Evolutionary conservation across 2,888 invertebrate species (phyloP), one percentile per base, ranked within the genome.

Genomic region (Oscheius sp.): DNA sequence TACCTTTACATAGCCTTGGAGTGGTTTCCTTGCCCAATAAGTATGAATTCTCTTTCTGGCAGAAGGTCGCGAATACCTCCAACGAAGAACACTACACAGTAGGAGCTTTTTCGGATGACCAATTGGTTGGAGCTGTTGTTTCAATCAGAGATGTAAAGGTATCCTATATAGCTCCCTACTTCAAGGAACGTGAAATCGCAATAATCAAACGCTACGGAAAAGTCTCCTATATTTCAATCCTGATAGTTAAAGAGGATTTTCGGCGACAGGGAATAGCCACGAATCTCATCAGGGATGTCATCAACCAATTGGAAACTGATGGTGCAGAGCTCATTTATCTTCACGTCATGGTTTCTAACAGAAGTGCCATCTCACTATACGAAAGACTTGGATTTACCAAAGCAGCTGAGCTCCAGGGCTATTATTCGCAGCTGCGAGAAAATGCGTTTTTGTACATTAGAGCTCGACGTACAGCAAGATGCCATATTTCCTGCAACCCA

Each of bases 341-440:
- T 1, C 61, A 61, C 29, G 45, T 61, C 31, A 61, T 61, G 61
- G 61, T 61, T n/a, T n/a, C n/a, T n/a, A n/a, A n/a, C n/a, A n/a
- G n/a, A n/a, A n/a, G n/a, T n/a, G n/a, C n/a, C n/a, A n/a, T n/a
- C n/a, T n/a, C n/a, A n/a, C n/a, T n/a, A n/a, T n/a, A n/a, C n/a
- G n/a, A n/a, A n/a, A n/a, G n/a, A n/a, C n/a, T n/a, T n/a, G n/a
- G n/a, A n/a, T n/a, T n/a, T n/a, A n/a, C n/a, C n/a, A n/a, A n/a
- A n/a, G n/a, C n/a, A n/a, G n/a, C n/a, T n/a, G n/a, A n/a, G n/a
- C n/a, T n/a, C n/a, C n/a, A n/a, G n/a, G n/a, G n/a, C n/a, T n/a
- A n/a, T n/a, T n/a, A n/a, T n/a, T n/a, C n/a, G n/a, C n/a, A n/a
- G n/a, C n/a, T n/a, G n/a, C n/a, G n/a, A n/a, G n/a, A n/a, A n/a